Base-by-base conservation (phyloP, 2,113 vertebrate species). In the Microtus ochrogaster region DNA sequence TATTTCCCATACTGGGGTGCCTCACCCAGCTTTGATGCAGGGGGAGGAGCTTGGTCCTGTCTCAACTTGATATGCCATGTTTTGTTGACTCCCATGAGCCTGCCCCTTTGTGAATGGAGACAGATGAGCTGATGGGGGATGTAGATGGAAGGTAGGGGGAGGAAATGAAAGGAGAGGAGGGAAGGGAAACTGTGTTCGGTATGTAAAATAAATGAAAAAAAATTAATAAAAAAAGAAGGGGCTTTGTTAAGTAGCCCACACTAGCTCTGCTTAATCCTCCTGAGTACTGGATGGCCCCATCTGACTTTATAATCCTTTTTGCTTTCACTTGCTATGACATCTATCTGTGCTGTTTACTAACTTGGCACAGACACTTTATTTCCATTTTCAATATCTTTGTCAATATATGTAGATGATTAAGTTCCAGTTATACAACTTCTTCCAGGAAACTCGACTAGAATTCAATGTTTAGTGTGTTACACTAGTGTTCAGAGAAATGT, bases 401-500 rank as follows among this genome's bases (percentile, higher is more conserved):
- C 44, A 5, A 68, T 28, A 78, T 36, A 79, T 63, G 7, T 65
- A 68, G 3, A 16, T 73, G 12, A 73, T 19, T 30, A 58, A 58
- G 17, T 2, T 6, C 8, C 70, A 87, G 33, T 73, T 66, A 76
- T 1, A 16, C 7, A 73, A 74, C 12, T 89, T 87, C 30, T 83
- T 86, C 83, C 63, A 89, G 72, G 47, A 76, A 63, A 79, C 65
- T 86, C n/a, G 74, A 93, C 70, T 85, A 24, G 30, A 81, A 90
- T 65, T 26, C 44, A 44, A 41, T 73, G 91, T 90, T 94, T 36
- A 88, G n/a, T 68, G 52, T 81, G 82, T 22, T 92, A 52, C 10
- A 84, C 26, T 79, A 33, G 66, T 88, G 70, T 92, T 94, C 76
- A 85, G 33, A 84, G 21, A 94, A 81, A 76, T 70, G 39, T 17